Percentiles rank a stretch among this genome's conserved stretches.
phyloP scores from a whole-genome alignment of 1,140 invertebrate species.

The Octopus sinensis region DNA sequence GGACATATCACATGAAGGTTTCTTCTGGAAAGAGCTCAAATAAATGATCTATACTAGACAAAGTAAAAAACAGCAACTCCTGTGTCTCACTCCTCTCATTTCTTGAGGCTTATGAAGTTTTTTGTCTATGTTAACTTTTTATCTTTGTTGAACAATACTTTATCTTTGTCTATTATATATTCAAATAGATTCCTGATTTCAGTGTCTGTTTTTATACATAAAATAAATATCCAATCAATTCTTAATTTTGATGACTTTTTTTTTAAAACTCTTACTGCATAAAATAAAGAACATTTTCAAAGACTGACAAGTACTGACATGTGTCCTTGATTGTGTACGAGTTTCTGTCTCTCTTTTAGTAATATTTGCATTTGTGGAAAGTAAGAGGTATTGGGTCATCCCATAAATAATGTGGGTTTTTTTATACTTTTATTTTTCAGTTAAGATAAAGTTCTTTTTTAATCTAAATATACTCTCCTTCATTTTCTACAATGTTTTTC shows the following conservation, averaged over 20 bases:
- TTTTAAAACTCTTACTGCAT: too few species aligned
- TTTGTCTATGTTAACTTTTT: not conserved
- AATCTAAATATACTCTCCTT: too few species aligned
- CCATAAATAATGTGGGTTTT: too few species aligned
- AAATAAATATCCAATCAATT: not conserved
- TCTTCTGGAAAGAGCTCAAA: not conserved
- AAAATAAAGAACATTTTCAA: too few species aligned
- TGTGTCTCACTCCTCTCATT: not conserved
- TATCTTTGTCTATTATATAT: not conserved
- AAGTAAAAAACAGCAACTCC: not conserved
- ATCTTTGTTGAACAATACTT: not conserved
- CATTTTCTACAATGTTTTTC: too few species aligned
- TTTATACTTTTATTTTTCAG: too few species aligned
- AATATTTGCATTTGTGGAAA: too few species aligned
- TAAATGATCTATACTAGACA: not conserved
- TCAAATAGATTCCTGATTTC: not conserved
- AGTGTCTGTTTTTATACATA: slow-evolving; percentile 6
- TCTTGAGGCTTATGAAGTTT: not conserved
- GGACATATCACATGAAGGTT: not conserved
- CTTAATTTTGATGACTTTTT: not conserved
- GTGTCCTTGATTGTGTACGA: too few species aligned
- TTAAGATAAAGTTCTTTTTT: too few species aligned
- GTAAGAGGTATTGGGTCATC: too few species aligned
- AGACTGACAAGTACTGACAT: too few species aligned
- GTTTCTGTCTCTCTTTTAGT: too few species aligned